Evolutionary conservation across 2,113 vertebrate species (phyloP).

Genomic region (Eudyptes chrysolophus): DNA sequence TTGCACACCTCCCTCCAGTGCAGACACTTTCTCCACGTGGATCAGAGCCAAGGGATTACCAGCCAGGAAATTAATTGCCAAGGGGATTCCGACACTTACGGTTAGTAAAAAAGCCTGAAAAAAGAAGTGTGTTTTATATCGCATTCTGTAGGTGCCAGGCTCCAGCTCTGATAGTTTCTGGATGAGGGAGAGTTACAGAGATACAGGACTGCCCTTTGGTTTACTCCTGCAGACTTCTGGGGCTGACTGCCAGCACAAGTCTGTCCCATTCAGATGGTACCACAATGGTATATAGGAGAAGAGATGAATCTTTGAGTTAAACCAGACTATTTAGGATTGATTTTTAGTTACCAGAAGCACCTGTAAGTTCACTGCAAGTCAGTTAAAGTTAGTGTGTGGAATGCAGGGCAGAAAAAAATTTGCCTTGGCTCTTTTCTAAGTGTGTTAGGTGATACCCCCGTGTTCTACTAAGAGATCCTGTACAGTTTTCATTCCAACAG

Average conservation of each 20-base stretch:
- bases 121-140: neutral
- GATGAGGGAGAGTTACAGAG: neutral
- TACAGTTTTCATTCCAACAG: neutral
- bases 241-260: neutral
- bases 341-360: neutral
- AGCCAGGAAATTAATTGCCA: constrained; percentile 59
- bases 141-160: neutral
- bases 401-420: neutral
- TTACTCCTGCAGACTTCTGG: neutral
- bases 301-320: neutral
- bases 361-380: neutral
- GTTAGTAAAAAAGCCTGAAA: neutral
- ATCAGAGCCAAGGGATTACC: constrained; percentile 45
- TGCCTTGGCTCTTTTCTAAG: neutral
- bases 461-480: neutral
- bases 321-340: neutral
- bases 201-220: neutral
- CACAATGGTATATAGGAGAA: neutral
- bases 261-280: neutral
- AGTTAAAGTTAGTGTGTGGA: neutral
- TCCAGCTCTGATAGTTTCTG: neutral
- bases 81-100: neutral
- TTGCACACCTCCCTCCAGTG: neutral
- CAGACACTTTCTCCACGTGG: neutral
- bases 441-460: neutral